A percentile compares a stretch with the other conserved stretches of the same genome.
These are phyloP conservation scores for Diaperis boleti DNA, from an alignment of 2,888 invertebrate species.

Conservation along the genomic window DNA sequence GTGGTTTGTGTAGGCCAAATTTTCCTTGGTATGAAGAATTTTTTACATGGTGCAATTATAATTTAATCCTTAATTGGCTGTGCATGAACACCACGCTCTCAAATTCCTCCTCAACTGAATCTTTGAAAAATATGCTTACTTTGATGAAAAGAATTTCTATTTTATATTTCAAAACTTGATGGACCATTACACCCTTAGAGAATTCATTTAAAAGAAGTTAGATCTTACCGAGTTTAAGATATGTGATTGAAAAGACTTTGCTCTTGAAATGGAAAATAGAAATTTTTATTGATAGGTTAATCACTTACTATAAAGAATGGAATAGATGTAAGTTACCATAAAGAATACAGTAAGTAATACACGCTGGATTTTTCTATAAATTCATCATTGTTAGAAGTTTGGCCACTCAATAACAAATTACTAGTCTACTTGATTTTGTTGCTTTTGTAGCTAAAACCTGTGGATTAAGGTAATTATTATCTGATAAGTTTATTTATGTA, in stretches of 20 bases:
- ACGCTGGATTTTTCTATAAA: conserved; percentile 47
- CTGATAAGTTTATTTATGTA: conserved; percentile 28
- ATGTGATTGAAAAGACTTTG: conserved; percentile 15
- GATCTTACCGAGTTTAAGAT: conserved; percentile 6
- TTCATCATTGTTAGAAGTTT: conserved; percentile 27
- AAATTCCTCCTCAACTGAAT: conserved; percentile 24
- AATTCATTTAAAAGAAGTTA: conserved; percentile 3
- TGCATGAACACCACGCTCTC: conserved; percentile 33
- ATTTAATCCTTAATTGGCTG: conserved; percentile 33
- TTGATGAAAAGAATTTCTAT: conserved; percentile 47
- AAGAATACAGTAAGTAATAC: conserved; percentile 37
- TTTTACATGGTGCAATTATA: conserved; percentile 29
- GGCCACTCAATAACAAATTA: conserved; percentile 18
- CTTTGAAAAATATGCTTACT: conserved; percentile 48
- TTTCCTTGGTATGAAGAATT: conserved; percentile 1
- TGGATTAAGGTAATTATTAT: conserved; percentile 15
- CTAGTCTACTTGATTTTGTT: conserved; percentile 28
- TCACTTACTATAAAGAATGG: conserved; percentile 47
- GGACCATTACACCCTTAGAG: conserved; percentile 42
- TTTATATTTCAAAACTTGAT: conserved; percentile 45
- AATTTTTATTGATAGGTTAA: conserved; percentile 46
- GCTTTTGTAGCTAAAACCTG: conserved; percentile 29
- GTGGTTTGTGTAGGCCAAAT: conserved; percentile 22
- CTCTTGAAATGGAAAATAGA: conserved; percentile 44
- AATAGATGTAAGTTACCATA: conserved; percentile 49